Base-by-base conservation (phyloP, 2,888 invertebrate genomes). In the Onchidella celtica region DNA sequence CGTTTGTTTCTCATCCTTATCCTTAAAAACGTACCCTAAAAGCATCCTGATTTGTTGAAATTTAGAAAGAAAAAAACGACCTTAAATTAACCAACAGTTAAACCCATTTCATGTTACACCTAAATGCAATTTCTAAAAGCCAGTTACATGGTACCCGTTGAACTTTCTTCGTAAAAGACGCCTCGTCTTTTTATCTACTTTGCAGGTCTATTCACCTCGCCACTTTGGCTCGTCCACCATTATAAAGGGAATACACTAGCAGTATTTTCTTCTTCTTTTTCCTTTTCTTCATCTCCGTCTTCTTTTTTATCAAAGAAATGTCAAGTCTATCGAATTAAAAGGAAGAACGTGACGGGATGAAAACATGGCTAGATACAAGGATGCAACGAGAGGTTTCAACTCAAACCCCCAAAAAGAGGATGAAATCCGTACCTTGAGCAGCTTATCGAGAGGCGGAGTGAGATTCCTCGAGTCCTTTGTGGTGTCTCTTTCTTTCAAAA, bases 291-390 rank as follows among this genome's bases (percentile, higher is more conserved):
- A 17, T 47, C 6, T 29, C 4, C 24, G 61, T 61, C 61, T 9
- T 66, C 34, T n/a, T 38, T 69, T 69, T 38, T 38, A 36, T 3
- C 38, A 65, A 29, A 65, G 32, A 65, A 34, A 65, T 29, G 4
- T 55, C 27, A 27, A 24, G 38, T 3, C 11, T 24, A 40, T 40
- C 69, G 27, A 27, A 40, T 69, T 69, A 38, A 69, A 36, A 40
- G 24, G 65, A 36, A 24, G 69, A 3, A 69, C 69, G 69, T 69
- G 69, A 69, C 69, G n/a, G n/a, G 4, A 36, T 69, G 69, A 69
- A 69, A 69, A 36, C 65, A 17, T 9, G 34, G 32, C 32, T 65
- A 21, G 34, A 32, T 17, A 9, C 9, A 17, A 17, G 17, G 47
- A 47, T 47, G 47, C 47, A 17, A 47, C 9, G 47, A 47, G 9